A percentile compares a stretch with the other conserved stretches of the same genome.
phyloP scores from a whole-genome alignment of 2,888 invertebrate species.

The Latheticus oryzae region DNA sequence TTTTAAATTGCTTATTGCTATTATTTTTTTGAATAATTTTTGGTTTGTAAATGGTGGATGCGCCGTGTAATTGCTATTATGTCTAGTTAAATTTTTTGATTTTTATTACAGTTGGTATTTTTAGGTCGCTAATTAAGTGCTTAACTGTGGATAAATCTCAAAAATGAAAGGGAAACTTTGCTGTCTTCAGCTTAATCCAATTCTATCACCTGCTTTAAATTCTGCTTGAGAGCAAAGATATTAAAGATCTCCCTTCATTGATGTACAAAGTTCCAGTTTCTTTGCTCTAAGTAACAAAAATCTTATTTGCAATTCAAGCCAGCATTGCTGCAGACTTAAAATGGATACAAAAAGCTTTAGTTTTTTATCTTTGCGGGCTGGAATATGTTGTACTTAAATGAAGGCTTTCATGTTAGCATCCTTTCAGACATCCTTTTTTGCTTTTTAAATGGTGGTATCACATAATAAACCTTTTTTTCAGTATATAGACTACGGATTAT shows the following conservation, averaged over 20 bases:
- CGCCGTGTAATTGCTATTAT: too few species aligned
- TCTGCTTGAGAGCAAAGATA: slow-evolving; percentile 4
- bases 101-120: too few species aligned
- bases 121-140: too few species aligned
- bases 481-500: too few species aligned
- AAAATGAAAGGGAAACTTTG: slow-evolving; percentile 3
- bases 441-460: too few species aligned
- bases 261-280: too few species aligned
- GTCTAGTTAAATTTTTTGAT: too few species aligned
- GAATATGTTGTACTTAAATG: slow-evolving; percentile 1
- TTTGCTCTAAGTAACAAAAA: slow-evolving; percentile 10
- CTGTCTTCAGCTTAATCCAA: slow-evolving; percentile 5
- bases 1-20: too few species aligned
- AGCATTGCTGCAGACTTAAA: not conserved
- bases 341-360: slow-evolving; percentile 4
- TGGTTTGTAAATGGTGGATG: slow-evolving; percentile 12
- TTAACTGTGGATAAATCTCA: too few species aligned
- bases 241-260: too few species aligned
- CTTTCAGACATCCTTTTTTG: not conserved
- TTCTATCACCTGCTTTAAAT: slow-evolving; percentile 10
- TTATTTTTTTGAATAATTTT: too few species aligned
- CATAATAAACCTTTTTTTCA: too few species aligned
- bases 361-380: slow-evolving; percentile 3
- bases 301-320: slow-evolving; percentile 15
- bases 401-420: slow-evolving; percentile 3